Conservation (phyloP, 2,113 vertebrate genomes). For the Morone chrysops region DNA sequence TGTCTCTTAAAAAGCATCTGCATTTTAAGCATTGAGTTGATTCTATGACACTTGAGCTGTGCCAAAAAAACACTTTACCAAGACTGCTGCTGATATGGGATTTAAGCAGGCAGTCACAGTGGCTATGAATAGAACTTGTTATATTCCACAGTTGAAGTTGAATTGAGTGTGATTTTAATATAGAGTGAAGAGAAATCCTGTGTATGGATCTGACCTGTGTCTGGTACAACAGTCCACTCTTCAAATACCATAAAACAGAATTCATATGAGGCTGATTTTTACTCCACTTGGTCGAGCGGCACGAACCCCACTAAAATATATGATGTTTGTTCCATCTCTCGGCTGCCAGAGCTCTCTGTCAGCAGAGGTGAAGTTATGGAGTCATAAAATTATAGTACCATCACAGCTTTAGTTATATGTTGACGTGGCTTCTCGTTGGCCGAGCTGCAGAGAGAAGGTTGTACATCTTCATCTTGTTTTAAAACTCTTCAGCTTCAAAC, state of each 20-base stretch:
- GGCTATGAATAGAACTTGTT: neutral
- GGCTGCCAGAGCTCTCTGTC: slow-evolving; percentile 17
- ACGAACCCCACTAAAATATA: neutral
- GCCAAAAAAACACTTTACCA: neutral
- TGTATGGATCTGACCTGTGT: neutral
- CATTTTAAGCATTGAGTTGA: too few relatives aligned
- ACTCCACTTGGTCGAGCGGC: slow-evolving; percentile 8
- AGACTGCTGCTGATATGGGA: neutral
- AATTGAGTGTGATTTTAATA: neutral
- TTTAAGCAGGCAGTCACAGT: too few relatives aligned
- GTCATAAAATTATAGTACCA: slow-evolving; percentile 44
- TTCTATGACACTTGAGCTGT: too few relatives aligned
- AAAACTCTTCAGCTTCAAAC: slow-evolving; percentile 6
- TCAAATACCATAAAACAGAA: neutral
- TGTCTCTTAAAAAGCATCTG: neutral
- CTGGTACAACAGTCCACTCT: neutral
- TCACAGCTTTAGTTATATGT: slow-evolving; percentile 28
- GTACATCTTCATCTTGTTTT: slow-evolving; percentile 27
- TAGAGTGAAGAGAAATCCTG: neutral
- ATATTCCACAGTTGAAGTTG: neutral
- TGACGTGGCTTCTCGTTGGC: slow-evolving; percentile 23
- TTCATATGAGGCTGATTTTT: neutral
- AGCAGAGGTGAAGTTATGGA: slow-evolving; percentile 13
- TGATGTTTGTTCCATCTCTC: neutral
- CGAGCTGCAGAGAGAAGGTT: neutral